These are phyloP conservation scores for Listronotus bonariensis DNA, from an alignment of 1,140 invertebrate species.

Conservation along the genomic window DNA sequence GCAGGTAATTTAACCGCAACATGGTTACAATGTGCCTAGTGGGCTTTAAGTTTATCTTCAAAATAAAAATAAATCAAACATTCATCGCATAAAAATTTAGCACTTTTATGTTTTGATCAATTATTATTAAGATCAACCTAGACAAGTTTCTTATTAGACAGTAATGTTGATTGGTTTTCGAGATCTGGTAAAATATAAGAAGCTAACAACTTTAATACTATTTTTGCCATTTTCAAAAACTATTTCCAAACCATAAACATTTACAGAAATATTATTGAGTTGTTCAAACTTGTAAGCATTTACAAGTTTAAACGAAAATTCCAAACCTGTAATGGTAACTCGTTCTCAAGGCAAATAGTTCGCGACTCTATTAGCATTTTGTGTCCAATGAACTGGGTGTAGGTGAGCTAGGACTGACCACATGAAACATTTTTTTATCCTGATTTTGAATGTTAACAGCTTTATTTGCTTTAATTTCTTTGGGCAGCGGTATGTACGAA, in stretches of 20 bases:
- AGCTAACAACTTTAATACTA: slow-evolving; percentile 43
- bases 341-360: slow-evolving; percentile 13
- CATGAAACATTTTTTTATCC: slow-evolving; percentile 51
- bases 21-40: slow-evolving; percentile 44
- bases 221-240: slow-evolving; percentile 28
- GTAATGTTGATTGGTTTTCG: slow-evolving; percentile 47
- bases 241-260: slow-evolving; percentile 47
- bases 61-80: slow-evolving; percentile 50
- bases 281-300: slow-evolving; percentile 48
- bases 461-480: slow-evolving; percentile 50
- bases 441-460: slow-evolving; percentile 52
- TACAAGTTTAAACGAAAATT: slow-evolving; percentile 52
- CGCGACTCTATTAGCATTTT: slow-evolving; percentile 26
- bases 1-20: slow-evolving; percentile 15
- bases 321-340: slow-evolving; percentile 50
- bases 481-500: slow-evolving; percentile 48
- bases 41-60: slow-evolving; percentile 36
- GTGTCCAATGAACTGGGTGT: slow-evolving; percentile 44
- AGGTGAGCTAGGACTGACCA: slow-evolving; percentile 51
- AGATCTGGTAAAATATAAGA: slow-evolving; percentile 47
- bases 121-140: slow-evolving; percentile 45
- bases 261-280: slow-evolving; percentile 51
- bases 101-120: slow-evolving; percentile 38
- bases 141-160: slow-evolving; percentile 52
- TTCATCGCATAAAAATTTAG: slow-evolving; percentile 49